These are phyloP conservation scores for Drosophila subobscura DNA, from an alignment of 1,140 invertebrate genomes.

Conservation along the genomic window DNA sequence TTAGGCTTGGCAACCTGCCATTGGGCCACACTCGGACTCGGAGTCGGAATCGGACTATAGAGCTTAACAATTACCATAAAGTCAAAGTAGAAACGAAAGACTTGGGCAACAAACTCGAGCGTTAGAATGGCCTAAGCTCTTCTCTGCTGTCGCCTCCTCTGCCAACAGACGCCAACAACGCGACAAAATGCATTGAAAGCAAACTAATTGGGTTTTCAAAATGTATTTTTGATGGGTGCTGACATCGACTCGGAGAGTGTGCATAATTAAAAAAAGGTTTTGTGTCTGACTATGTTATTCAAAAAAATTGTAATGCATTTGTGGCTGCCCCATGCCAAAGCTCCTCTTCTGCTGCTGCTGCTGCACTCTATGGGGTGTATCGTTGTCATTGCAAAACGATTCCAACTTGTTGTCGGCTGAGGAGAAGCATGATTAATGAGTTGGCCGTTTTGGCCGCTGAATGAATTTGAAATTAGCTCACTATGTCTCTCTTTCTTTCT, in stretches of 20 bases:
- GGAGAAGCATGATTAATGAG: slow-evolving; percentile 71
- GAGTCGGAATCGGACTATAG: neutral
- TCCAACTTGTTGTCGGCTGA: slow-evolving; percentile 37
- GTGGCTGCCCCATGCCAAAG: slow-evolving; percentile 30
- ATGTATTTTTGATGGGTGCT: slow-evolving; percentile 62
- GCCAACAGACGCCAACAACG: neutral
- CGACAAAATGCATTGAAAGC: slow-evolving; percentile 39
- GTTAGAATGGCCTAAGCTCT: slow-evolving; percentile 16
- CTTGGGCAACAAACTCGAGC: slow-evolving; percentile 49
- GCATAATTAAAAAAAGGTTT: slow-evolving; percentile 66
- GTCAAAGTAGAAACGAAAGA: slow-evolving; percentile 29
- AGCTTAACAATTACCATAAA: slow-evolving; percentile 41
- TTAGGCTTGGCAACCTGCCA: slow-evolving; percentile 43
- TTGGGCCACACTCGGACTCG: neutral
- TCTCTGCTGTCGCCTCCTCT: slow-evolving; percentile 1
- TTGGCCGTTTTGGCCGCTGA: slow-evolving; percentile 70
- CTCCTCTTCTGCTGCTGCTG: slow-evolving; percentile 9
- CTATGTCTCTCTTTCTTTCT: slow-evolving; percentile 27
- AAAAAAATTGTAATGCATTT: slow-evolving; percentile 38
- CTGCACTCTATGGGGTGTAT: slow-evolving; percentile 61
- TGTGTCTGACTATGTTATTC: slow-evolving; percentile 3
- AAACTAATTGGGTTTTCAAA: slow-evolving; percentile 71
- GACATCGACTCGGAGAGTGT: slow-evolving; percentile 14
- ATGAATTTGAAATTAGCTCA: slow-evolving; percentile 77
- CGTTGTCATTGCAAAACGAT: slow-evolving; percentile 74